Evolutionary conservation across 2,888 invertebrate genomes (phyloP), one percentile per base, ranked within the genome.

Genomic region (Spodoptera exigua): DNA sequence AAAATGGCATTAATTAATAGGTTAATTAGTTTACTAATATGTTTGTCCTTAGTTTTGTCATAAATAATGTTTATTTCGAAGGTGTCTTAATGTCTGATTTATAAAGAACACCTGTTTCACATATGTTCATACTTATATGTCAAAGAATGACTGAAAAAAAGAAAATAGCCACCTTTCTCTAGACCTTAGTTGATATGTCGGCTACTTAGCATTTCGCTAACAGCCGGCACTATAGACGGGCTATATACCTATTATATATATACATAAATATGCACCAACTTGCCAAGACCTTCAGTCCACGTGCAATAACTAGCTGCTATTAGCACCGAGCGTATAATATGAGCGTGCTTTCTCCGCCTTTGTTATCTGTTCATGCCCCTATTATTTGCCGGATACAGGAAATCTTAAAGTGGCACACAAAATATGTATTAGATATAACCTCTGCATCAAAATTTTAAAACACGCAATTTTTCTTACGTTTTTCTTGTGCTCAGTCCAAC

Each of bases 311-410:
- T 44, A 52, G 35, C 36, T 27, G 41, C 12, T 60, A 55, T 76
- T 65, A 76, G 57, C 51, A 45, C 39, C 2, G 17, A 55, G 57
- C 52, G 43, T 58, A 56, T 58, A 61, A 60, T 54, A 47, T 39
- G 27, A 35, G 47, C 39, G 17, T 44, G 59, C 74, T 75, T 78
- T 78, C 71, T 78, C 62, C 18, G 47, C 16, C 55, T 61, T 71
- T 60, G 61, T 69, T 59, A 57, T 58, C 53, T 55, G 37, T 35
- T 27, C 60, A 55, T 45, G 74, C 60, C 40, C 57, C 45, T 46
- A 44, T 61, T 74, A n/a, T 43, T 17, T 39, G 39, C 13, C 61
- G 68, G 43, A 68, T 55, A 45, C 3, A 41, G 54, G 55, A 54
- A 36, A 46, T 36, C 45, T 61, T 34, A 16, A 41, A 43, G n/a